Evolutionary conservation across 1,140 invertebrate species (phyloP), one percentile per base, ranked within the genome.

Genomic region (Sitodiplosis mosellana): DNA sequence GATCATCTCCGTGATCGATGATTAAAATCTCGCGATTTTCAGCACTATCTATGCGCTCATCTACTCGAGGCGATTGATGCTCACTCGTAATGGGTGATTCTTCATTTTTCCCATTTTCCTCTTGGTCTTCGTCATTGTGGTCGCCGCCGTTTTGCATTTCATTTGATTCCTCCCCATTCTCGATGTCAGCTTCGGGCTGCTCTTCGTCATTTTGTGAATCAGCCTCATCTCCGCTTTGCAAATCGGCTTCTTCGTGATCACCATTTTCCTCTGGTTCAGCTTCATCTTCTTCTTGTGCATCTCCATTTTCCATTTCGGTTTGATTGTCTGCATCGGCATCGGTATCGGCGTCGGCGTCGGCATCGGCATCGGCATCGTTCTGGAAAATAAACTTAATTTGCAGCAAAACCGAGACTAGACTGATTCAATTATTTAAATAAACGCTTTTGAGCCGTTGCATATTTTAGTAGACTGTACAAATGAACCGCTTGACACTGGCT

Each of bases 71-170:
- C 27, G 27, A 27, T 27, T 27, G 27, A 10, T 27, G 27, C 10
- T 27, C 27, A 10, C 27, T 27, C 27, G 3, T 10, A 27, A 27
- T 27, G 27, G 27, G 27, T 27, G 27, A 27, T 48, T 48, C 44
- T 36, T 41, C 51, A 44, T 52, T 57, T 49, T 56, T 48, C 14
- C 42, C 51, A 54, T 57, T 47, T 34, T 56, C 45, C 48, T 42
- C 45, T 48, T 51, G 41, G 42, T 54, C 46, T 38, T 50, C 37
- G 51, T 54, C 45, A 34, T 47, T 49, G 27, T 53, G 48, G 45
- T 49, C 53, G 1, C 48, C 54, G 46, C 53, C 58, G 45, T 65
- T 60, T 2, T 57, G 55, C 22, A 52, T 41, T 48, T 48, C 48
- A 18, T 41, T 34, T 48, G 40, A 41, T 49, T 40, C n/a, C 11